Conservation (phyloP, 2,113 vertebrate species). For the Taxidea taxus region DNA sequence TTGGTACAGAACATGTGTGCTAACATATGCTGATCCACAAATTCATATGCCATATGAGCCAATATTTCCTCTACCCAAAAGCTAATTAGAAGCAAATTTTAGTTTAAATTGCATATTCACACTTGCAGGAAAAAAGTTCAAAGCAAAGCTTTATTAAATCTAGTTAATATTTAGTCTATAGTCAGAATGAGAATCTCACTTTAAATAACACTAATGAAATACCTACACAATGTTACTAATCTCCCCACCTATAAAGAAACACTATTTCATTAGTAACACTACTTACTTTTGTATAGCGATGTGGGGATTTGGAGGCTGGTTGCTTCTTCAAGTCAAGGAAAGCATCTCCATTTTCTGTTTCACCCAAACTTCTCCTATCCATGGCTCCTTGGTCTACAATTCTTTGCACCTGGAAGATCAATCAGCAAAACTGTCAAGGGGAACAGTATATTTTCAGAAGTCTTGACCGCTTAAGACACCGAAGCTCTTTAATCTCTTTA, state of each 20-base stretch:
- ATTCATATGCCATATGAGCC: neutral
- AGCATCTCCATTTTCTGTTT: conserved; percentile 87
- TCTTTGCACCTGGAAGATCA: conserved; percentile 68
- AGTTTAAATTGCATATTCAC: neutral
- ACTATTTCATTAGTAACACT: neutral
- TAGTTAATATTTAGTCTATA: neutral
- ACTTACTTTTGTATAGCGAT: conserved; percentile 94
- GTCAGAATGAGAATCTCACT: neutral
- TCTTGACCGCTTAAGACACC: neutral
- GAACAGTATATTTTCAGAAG: neutral
- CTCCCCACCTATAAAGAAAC: conserved; percentile 40
- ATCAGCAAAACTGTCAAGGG: neutral
- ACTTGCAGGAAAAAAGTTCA: conserved; percentile 30
- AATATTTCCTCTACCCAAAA: neutral
- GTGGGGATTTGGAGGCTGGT: conserved; percentile 78
- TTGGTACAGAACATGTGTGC: neutral
- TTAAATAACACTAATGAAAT: neutral
- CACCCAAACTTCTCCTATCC: conserved; percentile 90
- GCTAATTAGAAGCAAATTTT: neutral
- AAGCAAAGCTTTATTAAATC: neutral
- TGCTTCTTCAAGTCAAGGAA: conserved; percentile 83
- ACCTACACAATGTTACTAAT: conserved; percentile 56
- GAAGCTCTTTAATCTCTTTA: neutral
- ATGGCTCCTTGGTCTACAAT: conserved; percentile 82
- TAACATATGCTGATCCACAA: neutral